Evolutionary conservation across 2,888 invertebrate genomes (phyloP).

Genomic region (Xestia ashworthii): DNA sequence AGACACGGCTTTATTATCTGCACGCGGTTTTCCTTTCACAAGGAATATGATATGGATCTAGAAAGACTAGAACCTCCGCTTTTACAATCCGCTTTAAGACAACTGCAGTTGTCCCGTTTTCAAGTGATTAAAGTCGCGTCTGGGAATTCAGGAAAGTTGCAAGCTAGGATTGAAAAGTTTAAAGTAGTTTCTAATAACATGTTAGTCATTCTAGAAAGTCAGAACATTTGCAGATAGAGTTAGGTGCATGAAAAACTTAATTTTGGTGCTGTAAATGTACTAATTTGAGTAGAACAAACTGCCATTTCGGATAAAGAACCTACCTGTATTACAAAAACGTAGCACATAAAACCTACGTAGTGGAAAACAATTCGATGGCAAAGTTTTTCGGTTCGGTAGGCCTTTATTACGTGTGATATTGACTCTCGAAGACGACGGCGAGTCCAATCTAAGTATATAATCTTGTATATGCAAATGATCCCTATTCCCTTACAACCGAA

Average conservation of each 20-base stretch:
- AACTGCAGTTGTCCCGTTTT: conserved; percentile 61
- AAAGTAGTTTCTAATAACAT: conserved; percentile 54
- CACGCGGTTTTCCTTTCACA: conserved; percentile 51
- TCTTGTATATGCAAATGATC: conserved; percentile 86
- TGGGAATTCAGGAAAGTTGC: conserved; percentile 46
- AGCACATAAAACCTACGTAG: conserved; percentile 74
- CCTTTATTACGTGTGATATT: conserved; percentile 86
- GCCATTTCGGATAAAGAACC: conserved; percentile 36
- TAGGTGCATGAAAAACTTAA: conserved; percentile 13
- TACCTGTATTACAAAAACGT: conserved; percentile 68
- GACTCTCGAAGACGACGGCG: conserved; percentile 79
- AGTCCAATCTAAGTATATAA: conserved; percentile 84
- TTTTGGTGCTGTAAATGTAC: background rate
- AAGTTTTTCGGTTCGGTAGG: conserved; percentile 82
- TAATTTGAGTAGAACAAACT: conserved; percentile 9
- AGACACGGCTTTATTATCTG: conserved; percentile 68
- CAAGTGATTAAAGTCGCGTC: conserved; percentile 63
- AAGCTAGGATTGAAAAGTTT: conserved; percentile 53
- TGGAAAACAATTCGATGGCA: conserved; percentile 82
- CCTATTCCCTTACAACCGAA: conserved; percentile 82
- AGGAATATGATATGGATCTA: conserved; percentile 60
- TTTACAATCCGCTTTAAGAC: conserved; percentile 62
- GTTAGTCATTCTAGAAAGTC: conserved; percentile 42
- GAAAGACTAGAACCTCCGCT: conserved; percentile 53
- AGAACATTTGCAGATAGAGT: conserved; percentile 17